phyloP scores from a whole-genome alignment of 1,140 invertebrate genomes.

The Amyelois transitella region DNA sequence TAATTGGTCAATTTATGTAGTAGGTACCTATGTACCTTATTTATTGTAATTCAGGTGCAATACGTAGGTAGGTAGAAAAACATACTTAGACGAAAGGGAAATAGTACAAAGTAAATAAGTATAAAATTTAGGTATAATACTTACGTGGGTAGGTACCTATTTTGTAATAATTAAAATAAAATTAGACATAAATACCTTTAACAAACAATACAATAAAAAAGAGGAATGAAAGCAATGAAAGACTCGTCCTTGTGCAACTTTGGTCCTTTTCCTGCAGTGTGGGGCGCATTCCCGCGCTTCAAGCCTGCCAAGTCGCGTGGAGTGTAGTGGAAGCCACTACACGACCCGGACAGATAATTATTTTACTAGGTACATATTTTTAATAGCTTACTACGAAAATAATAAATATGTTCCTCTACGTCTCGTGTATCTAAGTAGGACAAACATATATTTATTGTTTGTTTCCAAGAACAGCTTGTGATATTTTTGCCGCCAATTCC shows the following conservation, averaged over 20 bases:
- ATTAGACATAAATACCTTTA: neutral
- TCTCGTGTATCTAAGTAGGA: neutral
- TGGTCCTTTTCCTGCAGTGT: constrained; percentile 55
- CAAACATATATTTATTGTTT: neutral
- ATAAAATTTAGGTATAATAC: no score
- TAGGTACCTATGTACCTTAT: no score
- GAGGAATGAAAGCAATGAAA: constrained; percentile 26
- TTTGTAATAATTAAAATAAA: no score
- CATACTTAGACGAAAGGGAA: no score
- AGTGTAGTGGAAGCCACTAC: constrained; percentile 5
- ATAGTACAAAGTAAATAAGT: no score
- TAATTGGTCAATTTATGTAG: no score
- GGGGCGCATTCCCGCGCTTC: constrained; percentile 46
- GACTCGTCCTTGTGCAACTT: constrained; percentile 55
- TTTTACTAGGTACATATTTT: no score
- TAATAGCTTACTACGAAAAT: no score
- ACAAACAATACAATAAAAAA: constrained; percentile 7
- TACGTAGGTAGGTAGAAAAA: no score
- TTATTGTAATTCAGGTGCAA: no score
- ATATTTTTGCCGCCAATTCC: constrained; percentile 4
- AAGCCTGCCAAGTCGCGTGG: constrained; percentile 18
- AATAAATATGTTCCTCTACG: no score
- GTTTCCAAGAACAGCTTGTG: neutral
- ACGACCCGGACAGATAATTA: neutral
- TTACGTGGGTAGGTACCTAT: no score